These are phyloP conservation scores for Elgaria multicarinata DNA, from an alignment of 2,113 vertebrate genomes.

Conservation along the genomic window DNA sequence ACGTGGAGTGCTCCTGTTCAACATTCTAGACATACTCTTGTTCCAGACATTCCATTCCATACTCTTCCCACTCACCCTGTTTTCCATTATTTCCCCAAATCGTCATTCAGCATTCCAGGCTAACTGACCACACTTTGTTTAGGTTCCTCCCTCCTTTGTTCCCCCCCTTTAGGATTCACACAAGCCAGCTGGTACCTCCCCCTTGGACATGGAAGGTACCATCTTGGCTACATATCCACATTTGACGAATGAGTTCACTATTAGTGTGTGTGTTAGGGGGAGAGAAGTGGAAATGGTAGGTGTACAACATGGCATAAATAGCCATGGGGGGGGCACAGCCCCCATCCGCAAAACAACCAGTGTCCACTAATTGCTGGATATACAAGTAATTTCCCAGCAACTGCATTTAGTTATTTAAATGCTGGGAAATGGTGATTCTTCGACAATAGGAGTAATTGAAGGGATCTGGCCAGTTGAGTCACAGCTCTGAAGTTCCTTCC, in stretches of 20 bases:
- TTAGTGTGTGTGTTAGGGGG: not conserved
- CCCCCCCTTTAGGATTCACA: not conserved
- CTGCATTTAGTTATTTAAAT: constrained; percentile 5
- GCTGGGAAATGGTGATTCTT: not conserved
- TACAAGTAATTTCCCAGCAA: not conserved
- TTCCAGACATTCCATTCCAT: not conserved
- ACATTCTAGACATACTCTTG: not conserved
- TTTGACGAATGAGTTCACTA: not conserved
- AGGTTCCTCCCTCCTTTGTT: too few relatives aligned
- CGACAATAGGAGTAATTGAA: constrained; percentile 6
- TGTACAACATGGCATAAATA: not conserved
- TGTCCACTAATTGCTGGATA: not conserved
- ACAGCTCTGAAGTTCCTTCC: not conserved
- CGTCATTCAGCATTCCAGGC: not conserved
- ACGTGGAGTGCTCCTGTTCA: not conserved
- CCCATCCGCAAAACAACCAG: not conserved
- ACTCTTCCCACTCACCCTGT: too few relatives aligned
- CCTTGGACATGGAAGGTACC: not conserved
- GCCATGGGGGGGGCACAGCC: not conserved
- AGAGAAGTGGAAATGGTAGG: not conserved
- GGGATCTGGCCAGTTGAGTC: not conserved
- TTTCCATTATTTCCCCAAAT: not conserved
- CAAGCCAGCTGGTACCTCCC: not conserved
- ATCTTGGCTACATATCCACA: not conserved
- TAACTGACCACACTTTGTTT: not conserved